Base-by-base conservation (phyloP, 2,113 vertebrate species). In the Gymnobelideus leadbeateri region DNA sequence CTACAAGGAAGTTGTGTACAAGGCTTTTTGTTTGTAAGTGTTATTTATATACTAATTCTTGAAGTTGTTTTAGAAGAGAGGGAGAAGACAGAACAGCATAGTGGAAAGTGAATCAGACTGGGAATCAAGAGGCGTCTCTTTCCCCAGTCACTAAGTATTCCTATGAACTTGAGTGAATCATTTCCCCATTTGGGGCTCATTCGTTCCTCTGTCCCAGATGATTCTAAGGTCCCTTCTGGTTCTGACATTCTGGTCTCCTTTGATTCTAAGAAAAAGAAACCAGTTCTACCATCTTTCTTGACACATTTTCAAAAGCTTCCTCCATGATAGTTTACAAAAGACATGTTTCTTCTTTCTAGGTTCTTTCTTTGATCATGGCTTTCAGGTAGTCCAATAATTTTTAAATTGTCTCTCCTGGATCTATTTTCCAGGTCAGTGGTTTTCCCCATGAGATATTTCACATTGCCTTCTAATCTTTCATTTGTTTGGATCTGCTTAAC, bases 1-100 rank as follows among this genome's bases (percentile, higher is more conserved):
- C 46, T 89, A 91, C 95, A 96, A 61, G 94, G 96, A 95, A 91
- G 51, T 21, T 49, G 51, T 91, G 23, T 77, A 94, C 54, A 52
- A 2, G 19, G 54, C 53, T 92, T 91, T 90, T 96, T 93, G 92
- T 49, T 47, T 94, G 94, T 11, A 91, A 77, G 12, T 91, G 97
- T 97, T 93, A 97, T 96, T 94, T 94, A 93, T 90, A 94, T 68
- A 91, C 93, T 96, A 95, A 97, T 96, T 96, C 94, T 89, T 92
- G 84, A 55, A 77, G 37, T 89, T 7, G 21, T 89, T 95, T 55
- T 84, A 90, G 90, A 90, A 93, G 51, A 91, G 37, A 46, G 91
- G 92, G 89, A 43, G 84, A 91, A 46, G 61, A 77, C 84, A 57
- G 92, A 91, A 91, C 47, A 94, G 90, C 24, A 2, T 92, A 89